A percentile compares a stretch with the other conserved stretches of the same genome.
These are phyloP conservation scores for Drosophila saltans DNA, from an alignment of 1,140 invertebrate genomes.

Conservation along the genomic window DNA sequence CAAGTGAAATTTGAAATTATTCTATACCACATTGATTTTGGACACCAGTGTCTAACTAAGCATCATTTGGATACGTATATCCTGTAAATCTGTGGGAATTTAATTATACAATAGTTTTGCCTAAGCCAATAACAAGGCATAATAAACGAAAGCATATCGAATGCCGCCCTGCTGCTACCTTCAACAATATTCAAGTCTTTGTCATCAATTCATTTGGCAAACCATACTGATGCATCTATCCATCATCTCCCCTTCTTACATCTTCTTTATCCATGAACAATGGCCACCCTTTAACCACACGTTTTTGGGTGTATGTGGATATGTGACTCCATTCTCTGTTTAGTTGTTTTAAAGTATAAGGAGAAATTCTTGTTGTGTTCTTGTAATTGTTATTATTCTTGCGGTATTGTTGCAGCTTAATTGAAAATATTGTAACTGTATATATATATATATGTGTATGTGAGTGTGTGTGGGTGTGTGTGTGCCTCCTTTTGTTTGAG, in stretches of 20 bases:
- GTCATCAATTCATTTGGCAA: constrained; percentile 65
- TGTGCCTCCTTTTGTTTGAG: constrained; percentile 46
- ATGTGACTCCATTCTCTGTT: constrained; percentile 20
- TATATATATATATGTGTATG: constrained; percentile 5
- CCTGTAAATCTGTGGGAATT: constrained; percentile 29
- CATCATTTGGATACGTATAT: constrained; percentile 8
- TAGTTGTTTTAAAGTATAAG: constrained; percentile 42
- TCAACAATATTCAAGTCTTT: constrained; percentile 68
- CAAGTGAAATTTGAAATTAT: constrained; percentile 2
- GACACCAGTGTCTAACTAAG: constrained; percentile 7
- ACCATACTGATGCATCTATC: neutral
- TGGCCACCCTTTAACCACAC: neutral
- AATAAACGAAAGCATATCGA: constrained; percentile 30
- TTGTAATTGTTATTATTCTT: constrained; percentile 78
- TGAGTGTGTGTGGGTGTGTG: constrained; percentile 21
- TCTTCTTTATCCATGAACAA: neutral
- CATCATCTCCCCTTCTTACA: neutral
- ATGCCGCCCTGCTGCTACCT: constrained; percentile 35
- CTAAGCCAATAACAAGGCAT: constrained; percentile 17
- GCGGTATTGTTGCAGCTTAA: constrained; percentile 75
- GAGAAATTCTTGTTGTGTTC: constrained; percentile 35
- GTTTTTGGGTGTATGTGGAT: neutral
- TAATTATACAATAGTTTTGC: constrained; percentile 62
- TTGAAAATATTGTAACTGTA: constrained; percentile 76
- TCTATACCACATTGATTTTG: constrained; percentile 10